Percentiles rank a stretch among this genome's conserved stretches.
These are phyloP conservation scores for Lanius collurio DNA, from an alignment of 2,113 vertebrate species.

Conservation along the genomic window DNA sequence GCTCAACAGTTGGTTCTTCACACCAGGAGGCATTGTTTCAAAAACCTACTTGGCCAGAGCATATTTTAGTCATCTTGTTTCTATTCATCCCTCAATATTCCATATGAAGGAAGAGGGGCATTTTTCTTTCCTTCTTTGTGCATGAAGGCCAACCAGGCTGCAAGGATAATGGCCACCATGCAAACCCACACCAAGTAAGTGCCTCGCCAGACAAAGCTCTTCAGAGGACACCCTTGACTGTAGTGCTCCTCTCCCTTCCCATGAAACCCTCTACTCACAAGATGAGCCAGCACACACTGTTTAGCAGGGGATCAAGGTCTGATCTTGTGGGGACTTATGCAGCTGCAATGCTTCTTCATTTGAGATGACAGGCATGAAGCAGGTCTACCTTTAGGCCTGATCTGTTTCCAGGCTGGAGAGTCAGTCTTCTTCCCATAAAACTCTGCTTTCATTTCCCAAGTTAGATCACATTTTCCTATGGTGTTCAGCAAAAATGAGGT, in stretches of 20 bases:
- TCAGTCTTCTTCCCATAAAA: background rate
- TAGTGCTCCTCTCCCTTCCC: background rate
- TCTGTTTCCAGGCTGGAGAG: background rate
- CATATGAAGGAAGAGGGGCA: background rate
- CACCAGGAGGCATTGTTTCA: background rate
- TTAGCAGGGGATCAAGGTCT: background rate
- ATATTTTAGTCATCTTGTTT: background rate
- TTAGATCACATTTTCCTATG: background rate
- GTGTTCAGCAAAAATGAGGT: background rate
- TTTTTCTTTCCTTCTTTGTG: background rate
- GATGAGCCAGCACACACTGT: background rate
- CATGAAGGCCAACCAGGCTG: background rate
- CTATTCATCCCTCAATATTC: background rate
- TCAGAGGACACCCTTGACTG: background rate
- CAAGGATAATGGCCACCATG: background rate
- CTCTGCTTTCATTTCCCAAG: background rate
- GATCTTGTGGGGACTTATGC: background rate
- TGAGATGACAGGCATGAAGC: background rate
- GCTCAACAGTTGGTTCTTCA: background rate
- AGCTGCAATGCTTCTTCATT: background rate
- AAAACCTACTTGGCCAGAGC: background rate
- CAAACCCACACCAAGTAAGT: background rate
- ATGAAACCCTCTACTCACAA: background rate
- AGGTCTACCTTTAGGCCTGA: background rate
- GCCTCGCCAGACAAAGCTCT: background rate